Conservation (phyloP, 2,113 vertebrate genomes). For the Osmerus mordax region DNA sequence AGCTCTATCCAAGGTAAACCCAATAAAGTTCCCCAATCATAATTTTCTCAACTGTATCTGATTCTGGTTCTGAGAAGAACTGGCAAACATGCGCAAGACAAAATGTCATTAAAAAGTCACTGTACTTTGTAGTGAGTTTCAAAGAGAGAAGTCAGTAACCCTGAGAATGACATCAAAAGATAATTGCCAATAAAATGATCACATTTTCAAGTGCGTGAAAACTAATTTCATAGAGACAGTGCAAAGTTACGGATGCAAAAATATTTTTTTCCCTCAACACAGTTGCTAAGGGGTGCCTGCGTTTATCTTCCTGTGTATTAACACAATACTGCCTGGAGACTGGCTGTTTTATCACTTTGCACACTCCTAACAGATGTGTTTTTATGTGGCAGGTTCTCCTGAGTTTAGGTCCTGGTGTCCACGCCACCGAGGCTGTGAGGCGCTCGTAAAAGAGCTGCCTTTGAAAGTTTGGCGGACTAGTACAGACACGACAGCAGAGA, state of each 20-base stretch:
- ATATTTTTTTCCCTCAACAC: background rate
- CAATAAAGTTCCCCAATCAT: too few species aligned
- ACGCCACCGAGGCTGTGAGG: slow-evolving; percentile 75
- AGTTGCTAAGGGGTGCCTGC: slow-evolving; percentile 24
- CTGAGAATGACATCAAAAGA: background rate
- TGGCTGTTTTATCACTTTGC: slow-evolving; percentile 56
- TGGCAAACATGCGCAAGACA: too few species aligned
- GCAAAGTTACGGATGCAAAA: background rate
- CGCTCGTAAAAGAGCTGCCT: slow-evolving; percentile 80
- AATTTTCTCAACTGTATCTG: too few species aligned
- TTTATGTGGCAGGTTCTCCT: slow-evolving; percentile 81
- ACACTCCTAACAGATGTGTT: slow-evolving; percentile 67
- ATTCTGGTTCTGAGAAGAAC: too few species aligned
- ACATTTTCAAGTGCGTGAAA: background rate
- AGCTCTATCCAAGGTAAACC: background rate
- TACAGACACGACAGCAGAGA: slow-evolving; percentile 75
- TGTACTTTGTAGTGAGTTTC: background rate
- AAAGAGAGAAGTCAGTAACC: background rate
- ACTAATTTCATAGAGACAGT: slow-evolving; percentile 16
- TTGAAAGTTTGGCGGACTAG: slow-evolving; percentile 83
- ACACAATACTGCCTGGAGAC: slow-evolving; percentile 44
- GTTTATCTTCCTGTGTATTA: slow-evolving; percentile 46
- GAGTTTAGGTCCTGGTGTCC: slow-evolving; percentile 78
- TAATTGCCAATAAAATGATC: background rate
- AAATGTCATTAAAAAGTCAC: too few species aligned